phyloP scores from a whole-genome alignment of 2,113 vertebrate species.

The Astur gentilis region DNA sequence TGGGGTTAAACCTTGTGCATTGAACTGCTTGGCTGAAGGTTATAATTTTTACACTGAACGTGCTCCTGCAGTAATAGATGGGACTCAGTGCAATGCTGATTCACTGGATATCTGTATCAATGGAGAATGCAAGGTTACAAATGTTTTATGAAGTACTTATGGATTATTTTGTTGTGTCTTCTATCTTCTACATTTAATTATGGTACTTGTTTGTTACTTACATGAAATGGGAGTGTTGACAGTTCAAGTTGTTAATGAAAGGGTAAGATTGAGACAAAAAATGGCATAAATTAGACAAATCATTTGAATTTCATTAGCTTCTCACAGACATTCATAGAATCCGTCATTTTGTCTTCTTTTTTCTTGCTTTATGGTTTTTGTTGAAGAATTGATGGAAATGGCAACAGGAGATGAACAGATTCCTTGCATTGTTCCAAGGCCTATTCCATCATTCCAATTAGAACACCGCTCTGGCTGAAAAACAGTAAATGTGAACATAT shows the following conservation, averaged over 20 bases:
- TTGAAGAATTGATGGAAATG: neutral
- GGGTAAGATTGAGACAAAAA: neutral
- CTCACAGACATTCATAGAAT: neutral
- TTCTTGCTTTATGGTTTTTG: neutral
- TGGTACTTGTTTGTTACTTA: neutral
- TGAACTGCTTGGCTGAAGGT: constrained; percentile 97
- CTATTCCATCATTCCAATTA: neutral
- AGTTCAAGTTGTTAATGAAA: neutral
- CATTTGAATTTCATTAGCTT: neutral
- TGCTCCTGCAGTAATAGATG: constrained; percentile 93
- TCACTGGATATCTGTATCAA: constrained; percentile 99
- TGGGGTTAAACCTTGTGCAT: constrained; percentile 94
- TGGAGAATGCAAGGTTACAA: constrained; percentile 95
- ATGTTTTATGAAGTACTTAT: neutral
- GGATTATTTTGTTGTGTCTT: neutral
- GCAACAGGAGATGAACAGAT: neutral
- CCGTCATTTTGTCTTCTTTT: neutral
- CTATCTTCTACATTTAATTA: neutral
- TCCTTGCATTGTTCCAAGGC: neutral
- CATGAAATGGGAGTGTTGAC: neutral
- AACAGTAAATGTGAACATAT: neutral
- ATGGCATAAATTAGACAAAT: neutral
- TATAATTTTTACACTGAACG: constrained; percentile 99
- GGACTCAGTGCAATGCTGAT: constrained; percentile 93
- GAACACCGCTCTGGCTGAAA: neutral